Evolutionary conservation across 2,797 vertebrate genomes (phyloP).

Genomic region (Acrossocheilus wenchowensis): DNA sequence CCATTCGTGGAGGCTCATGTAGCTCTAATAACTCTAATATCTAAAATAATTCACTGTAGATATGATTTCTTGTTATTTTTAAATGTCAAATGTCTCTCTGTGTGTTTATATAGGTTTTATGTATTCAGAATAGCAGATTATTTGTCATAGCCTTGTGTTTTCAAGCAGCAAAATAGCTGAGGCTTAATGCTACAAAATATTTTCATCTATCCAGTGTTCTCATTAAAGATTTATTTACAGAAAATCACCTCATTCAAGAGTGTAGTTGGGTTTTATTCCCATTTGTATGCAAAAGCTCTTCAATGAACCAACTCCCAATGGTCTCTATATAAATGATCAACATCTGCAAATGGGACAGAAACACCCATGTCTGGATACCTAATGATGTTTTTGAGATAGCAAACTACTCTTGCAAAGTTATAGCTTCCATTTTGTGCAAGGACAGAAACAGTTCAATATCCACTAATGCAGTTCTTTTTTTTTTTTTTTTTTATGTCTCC

Average conservation of each 20-base stretch:
- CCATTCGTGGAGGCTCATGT: background rate
- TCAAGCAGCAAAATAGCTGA: slow-evolving; percentile 37
- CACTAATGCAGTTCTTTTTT: background rate
- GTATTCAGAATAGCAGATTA: slow-evolving; percentile 26
- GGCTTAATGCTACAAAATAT: slow-evolving; percentile 55
- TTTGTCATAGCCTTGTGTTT: slow-evolving; percentile 8
- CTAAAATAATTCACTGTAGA: slow-evolving; percentile 1
- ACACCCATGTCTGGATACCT: slow-evolving; percentile 4
- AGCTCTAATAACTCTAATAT: background rate
- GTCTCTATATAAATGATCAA: slow-evolving; percentile 16
- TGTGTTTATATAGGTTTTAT: background rate
- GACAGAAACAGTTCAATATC: background rate
- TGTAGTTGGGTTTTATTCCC: slow-evolving; percentile 26
- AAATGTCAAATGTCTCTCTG: background rate
- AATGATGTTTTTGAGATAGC: slow-evolving; percentile 13
- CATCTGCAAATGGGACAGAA: slow-evolving; percentile 26
- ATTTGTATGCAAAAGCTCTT: slow-evolving; percentile 11
- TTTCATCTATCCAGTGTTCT: slow-evolving; percentile 64
- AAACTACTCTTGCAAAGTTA: slow-evolving; percentile 6
- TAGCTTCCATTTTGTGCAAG: background rate
- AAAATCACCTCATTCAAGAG: slow-evolving; percentile 61
- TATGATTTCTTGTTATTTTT: background rate
- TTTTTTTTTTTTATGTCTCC: background rate
- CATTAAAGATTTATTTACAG: slow-evolving; percentile 75
- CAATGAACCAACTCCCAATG: slow-evolving; percentile 2